Evolutionary conservation across 2,888 invertebrate genomes (phyloP).

Genomic region (Ormia ochracea): DNA sequence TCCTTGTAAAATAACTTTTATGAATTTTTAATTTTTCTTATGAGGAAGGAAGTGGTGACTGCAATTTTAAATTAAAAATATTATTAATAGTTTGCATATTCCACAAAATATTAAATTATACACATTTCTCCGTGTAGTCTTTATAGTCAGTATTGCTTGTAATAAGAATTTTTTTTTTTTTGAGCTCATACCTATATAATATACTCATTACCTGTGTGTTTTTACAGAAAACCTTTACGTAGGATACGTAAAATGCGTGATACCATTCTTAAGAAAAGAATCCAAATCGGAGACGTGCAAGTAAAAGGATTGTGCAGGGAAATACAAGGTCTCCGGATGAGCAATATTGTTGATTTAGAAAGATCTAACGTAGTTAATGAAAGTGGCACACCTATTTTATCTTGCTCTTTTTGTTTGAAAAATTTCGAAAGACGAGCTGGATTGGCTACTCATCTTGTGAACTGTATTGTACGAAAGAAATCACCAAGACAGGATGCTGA

Average conservation of each 20-base stretch:
- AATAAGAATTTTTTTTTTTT: too few species aligned
- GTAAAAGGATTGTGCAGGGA: conserved; percentile 73
- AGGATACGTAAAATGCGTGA: conserved; percentile 83
- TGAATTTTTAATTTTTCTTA: too few species aligned
- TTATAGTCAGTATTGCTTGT: too few species aligned
- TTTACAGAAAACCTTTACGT: conserved; percentile 81
- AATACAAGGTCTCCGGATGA: conserved; percentile 70
- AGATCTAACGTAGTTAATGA: conserved; percentile 3
- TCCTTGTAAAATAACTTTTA: too few species aligned
- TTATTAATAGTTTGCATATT: too few species aligned
- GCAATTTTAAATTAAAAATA: too few species aligned
- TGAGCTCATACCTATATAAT: too few species aligned
- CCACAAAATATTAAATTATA: too few species aligned
- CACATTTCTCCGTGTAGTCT: too few species aligned
- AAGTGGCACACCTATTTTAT: conserved; percentile 80
- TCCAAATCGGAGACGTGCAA: conserved; percentile 80
- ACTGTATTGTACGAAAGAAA: conserved; percentile 79
- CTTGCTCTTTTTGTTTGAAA: conserved; percentile 81
- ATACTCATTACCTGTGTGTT: neutral
- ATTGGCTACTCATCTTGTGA: conserved; percentile 83
- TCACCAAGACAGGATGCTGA: neutral
- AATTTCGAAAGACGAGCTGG: conserved; percentile 85
- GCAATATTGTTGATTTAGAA: conserved; percentile 41
- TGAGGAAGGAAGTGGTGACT: too few species aligned
- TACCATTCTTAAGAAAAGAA: conserved; percentile 82